These are phyloP conservation scores for Botia kubotai DNA, from an alignment of 2,797 vertebrate genomes.

Conservation along the genomic window DNA sequence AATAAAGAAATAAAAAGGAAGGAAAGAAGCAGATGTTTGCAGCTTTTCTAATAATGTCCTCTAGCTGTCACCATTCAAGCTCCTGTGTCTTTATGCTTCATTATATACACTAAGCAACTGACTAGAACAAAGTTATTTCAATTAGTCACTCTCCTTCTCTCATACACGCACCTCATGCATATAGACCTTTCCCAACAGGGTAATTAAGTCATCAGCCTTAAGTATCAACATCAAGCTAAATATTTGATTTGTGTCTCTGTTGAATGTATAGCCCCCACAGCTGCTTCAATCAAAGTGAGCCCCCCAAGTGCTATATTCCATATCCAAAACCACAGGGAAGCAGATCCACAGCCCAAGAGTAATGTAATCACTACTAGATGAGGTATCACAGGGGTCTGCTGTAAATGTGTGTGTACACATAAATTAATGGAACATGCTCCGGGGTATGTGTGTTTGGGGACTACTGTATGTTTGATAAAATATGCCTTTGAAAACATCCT, in stretches of 20 bases:
- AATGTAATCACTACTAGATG: neutral
- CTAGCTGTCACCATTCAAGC: neutral
- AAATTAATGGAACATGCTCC: neutral
- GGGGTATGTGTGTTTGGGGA: neutral
- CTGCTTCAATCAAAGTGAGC: constrained; percentile 54
- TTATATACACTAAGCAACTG: neutral
- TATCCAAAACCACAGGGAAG: constrained; percentile 43
- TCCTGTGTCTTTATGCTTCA: neutral
- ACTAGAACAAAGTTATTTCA: neutral
- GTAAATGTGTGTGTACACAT: neutral
- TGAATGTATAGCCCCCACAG: constrained; percentile 60
- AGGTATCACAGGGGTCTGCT: constrained; percentile 15
- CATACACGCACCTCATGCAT: constrained; percentile 25
- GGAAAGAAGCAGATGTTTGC: no score
- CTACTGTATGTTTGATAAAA: no score
- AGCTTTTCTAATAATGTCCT: neutral
- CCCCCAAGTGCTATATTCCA: constrained; percentile 53
- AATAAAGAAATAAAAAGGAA: no score
- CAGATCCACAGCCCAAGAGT: constrained; percentile 12
- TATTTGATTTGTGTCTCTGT: constrained; percentile 49
- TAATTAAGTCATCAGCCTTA: constrained; percentile 59
- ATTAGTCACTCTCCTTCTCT: neutral
- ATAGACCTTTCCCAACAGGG: constrained; percentile 48
- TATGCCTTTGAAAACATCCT: no score
- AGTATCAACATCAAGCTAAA: constrained; percentile 68